Conservation (phyloP, 2,888 invertebrate genomes). For the Frankliniella fusca region DNA sequence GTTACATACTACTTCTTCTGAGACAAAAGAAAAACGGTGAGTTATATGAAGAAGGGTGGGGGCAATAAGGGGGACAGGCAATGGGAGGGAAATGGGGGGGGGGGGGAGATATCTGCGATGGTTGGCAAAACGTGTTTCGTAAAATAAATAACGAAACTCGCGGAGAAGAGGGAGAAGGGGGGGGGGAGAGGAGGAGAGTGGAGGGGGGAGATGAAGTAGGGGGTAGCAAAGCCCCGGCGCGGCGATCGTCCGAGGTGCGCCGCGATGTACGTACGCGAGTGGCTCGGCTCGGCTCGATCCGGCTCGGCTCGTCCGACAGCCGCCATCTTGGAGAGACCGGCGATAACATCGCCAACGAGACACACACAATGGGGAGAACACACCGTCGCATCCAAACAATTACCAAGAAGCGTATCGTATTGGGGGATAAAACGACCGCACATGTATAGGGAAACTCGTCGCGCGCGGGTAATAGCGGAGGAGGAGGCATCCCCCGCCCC, state of each 20-base stretch:
- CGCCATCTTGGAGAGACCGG: background rate
- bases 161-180: background rate
- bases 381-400: background rate
- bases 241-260: background rate
- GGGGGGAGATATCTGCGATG: no score
- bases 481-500: background rate
- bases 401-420: constrained; percentile 23
- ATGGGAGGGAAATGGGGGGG: background rate
- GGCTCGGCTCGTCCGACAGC: background rate
- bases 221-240: background rate
- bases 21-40: background rate
- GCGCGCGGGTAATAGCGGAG: background rate
- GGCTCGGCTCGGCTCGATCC: no score
- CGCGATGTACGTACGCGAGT: no score
- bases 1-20: background rate
- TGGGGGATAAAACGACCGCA: constrained; percentile 6
- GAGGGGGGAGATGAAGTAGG: background rate
- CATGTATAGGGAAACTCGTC: background rate
- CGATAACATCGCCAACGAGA: background rate
- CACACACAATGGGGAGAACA: background rate
- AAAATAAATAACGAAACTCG: no score
- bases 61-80: background rate
- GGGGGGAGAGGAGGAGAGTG: background rate
- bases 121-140: no score
- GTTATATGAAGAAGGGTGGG: background rate